Evolutionary conservation across 92 coral and sea anemone species (phyloP), one percentile per base, ranked within the genome.

Genomic region (Actinostola sp.): DNA sequence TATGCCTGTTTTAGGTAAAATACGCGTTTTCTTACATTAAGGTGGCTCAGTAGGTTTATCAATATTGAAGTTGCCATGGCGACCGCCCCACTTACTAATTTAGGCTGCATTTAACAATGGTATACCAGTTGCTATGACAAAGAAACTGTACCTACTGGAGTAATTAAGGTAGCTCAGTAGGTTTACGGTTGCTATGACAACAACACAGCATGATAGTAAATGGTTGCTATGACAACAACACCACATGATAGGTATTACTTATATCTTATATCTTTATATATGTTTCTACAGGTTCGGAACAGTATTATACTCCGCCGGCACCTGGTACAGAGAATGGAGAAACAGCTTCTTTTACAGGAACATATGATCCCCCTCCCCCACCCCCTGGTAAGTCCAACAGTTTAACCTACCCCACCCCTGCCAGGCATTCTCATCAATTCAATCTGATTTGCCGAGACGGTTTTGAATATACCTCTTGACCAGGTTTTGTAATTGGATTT

Each of bases 311-410:
- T 42, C 94, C 94, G 0, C 90, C 90, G 8, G 82, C 82, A 3
- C 94, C 90, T 32, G 94, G 94, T 43, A 85, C 94, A 8, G 94
- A 89, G 66, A 77, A 69, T 49, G 78, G 77, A n/a, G 89, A 88
- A 56, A 81, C 79, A 13, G 85, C 83, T 1, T 62, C 89, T 1
- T 83, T 88, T 60, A 88, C 75, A 13, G 70, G 73, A 66, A 70
- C 51, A 1, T 85, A 50, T 23, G 96, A 90, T 29, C 84, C 96
- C 1, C 96, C 96, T 0, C 96, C 96, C 55, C 96, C 96, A 50
- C 96, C 96, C 77, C 96, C 96, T 51, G 96, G 96, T 90, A 31
- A 32, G 76, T 72, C 17, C 26, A n/a, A n/a, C n/a, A n/a, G n/a
- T n/a, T n/a, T n/a, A n/a, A n/a, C n/a, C n/a, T n/a, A n/a, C n/a